A percentile compares a stretch with the other conserved stretches of the same genome.
phyloP scores from a whole-genome alignment of 1,140 invertebrate genomes.

The Drosophila dunni region DNA sequence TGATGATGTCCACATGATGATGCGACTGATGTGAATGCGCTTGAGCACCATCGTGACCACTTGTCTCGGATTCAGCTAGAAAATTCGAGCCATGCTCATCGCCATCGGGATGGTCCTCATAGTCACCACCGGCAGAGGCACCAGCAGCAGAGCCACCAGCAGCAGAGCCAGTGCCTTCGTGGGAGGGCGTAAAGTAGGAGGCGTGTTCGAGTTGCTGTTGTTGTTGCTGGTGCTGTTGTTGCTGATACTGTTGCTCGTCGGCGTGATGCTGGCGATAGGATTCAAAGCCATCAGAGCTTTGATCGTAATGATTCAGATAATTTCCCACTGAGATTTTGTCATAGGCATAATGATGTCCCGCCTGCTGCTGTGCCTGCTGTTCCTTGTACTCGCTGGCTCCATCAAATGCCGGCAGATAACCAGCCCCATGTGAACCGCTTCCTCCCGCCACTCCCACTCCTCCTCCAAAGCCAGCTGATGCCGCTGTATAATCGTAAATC shows the following conservation, averaged over 20 bases:
- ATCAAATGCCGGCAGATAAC: constrained; percentile 32
- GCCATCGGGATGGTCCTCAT: constrained; percentile 62
- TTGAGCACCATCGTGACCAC: constrained; percentile 37
- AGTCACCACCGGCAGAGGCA: constrained; percentile 48
- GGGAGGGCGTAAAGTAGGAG: constrained; percentile 51
- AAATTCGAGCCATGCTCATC: constrained; percentile 61
- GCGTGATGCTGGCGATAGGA: constrained; percentile 55
- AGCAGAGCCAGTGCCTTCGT: constrained; percentile 6
- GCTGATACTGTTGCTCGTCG: constrained; percentile 49
- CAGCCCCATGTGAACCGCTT: constrained; percentile 4
- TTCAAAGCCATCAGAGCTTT: constrained; percentile 60
- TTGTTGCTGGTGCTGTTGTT: constrained; percentile 47
- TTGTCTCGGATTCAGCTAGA: constrained; percentile 40
- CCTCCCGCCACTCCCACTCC: not conserved
- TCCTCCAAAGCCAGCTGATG: constrained; percentile 14
- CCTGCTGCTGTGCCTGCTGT: constrained; percentile 36
- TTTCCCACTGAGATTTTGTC: constrained; percentile 79
- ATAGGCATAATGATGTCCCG: constrained; percentile 53
- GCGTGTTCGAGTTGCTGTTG: constrained; percentile 52
- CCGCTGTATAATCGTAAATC: constrained; percentile 71
- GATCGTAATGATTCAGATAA: constrained; percentile 75
- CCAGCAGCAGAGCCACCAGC: not conserved
- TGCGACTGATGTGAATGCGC: constrained; percentile 76
- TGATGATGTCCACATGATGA: constrained; percentile 89
- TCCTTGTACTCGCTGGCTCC: constrained; percentile 34